Conservation (phyloP, 2,797 vertebrate species). For the Nannoperca australis region DNA sequence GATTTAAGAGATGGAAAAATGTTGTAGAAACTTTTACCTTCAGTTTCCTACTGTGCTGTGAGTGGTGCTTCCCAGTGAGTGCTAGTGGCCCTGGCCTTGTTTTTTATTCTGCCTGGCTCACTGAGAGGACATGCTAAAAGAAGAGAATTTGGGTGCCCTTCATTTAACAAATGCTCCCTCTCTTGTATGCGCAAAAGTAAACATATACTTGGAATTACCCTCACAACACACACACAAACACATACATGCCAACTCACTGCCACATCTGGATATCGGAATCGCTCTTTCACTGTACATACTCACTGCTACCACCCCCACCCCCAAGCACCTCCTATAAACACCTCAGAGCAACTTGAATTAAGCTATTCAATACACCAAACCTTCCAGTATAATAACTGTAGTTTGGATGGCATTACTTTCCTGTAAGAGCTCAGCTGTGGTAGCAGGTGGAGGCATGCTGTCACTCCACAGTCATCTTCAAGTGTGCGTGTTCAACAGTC, state of each 20-base stretch:
- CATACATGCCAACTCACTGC: conserved; percentile 34
- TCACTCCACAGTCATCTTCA: conserved; percentile 42
- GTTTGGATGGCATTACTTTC: conserved; percentile 47
- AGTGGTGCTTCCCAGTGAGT: conserved; percentile 41
- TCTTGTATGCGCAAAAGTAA: conserved; percentile 22
- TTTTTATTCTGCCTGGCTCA: not conserved
- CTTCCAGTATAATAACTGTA: conserved; percentile 39
- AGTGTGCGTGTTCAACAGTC: conserved; percentile 34
- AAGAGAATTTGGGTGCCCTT: conserved; percentile 36
- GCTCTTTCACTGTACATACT: conserved; percentile 1
- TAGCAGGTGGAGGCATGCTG: conserved; percentile 63
- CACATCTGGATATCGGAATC: conserved; percentile 12
- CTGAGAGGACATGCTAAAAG: conserved; percentile 25
- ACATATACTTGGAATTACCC: conserved; percentile 29
- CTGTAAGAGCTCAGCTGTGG: conserved; percentile 58
- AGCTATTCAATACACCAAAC: conserved; percentile 43
- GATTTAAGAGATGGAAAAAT: conserved; percentile 15
- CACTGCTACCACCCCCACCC: not conserved
- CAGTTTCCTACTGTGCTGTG: conserved; percentile 26
- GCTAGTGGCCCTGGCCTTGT: conserved; percentile 31
- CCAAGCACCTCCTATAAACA: conserved; percentile 36
- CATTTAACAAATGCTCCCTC: conserved; percentile 44
- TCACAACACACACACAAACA: not conserved
- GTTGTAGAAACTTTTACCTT: conserved; percentile 38
- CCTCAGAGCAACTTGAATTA: conserved; percentile 66